phyloP scores from a whole-genome alignment of 2,888 invertebrate genomes.

The Argynnis bischoffii region DNA sequence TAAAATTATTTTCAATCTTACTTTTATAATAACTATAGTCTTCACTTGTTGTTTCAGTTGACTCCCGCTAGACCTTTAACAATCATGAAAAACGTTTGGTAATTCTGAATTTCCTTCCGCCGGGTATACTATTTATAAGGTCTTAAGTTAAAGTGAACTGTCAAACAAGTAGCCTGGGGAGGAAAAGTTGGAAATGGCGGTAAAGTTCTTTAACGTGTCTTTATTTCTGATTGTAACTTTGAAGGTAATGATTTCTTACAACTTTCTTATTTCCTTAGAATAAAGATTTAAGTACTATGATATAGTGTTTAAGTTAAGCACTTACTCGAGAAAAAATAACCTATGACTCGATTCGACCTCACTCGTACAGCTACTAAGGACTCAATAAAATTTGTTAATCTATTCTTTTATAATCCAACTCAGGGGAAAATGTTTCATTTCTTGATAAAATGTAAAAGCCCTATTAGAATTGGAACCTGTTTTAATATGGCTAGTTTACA shows the following conservation, averaged over 20 bases:
- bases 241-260: conserved; percentile 45
- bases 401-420: no score
- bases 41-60: conserved; percentile 42
- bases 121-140: conserved; percentile 70
- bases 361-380: no score
- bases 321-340: no score
- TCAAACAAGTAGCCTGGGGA: conserved; percentile 64
- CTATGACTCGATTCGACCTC: no score
- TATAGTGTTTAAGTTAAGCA: no score
- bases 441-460: no score
- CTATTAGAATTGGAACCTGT: no score
- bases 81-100: conserved; percentile 56
- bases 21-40: conserved; percentile 5
- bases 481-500: no score
- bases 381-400: no score
- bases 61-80: conserved; percentile 25
- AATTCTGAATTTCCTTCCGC: conserved; percentile 58
- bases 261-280: conserved; percentile 34
- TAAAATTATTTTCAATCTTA: no score
- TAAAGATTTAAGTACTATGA: not conserved
- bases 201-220: conserved; percentile 64
- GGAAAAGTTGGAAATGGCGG: conserved; percentile 59
- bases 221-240: conserved; percentile 66
- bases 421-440: no score
- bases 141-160: conserved; percentile 71